Evolutionary conservation across 2,113 vertebrate species (phyloP).

Genomic region (Ammospiza nelsoni): DNA sequence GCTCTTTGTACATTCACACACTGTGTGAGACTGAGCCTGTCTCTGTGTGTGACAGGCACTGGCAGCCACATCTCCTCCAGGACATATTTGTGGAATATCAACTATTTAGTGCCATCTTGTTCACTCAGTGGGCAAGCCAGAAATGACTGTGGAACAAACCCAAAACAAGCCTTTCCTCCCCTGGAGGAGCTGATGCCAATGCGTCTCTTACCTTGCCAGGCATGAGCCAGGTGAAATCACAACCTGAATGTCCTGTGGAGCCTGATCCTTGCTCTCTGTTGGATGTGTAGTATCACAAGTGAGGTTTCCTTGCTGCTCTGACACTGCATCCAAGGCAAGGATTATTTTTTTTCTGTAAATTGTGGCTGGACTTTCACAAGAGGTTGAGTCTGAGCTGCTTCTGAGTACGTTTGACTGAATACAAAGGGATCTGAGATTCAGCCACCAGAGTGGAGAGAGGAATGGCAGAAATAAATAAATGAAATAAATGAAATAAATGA

Average conservation of each 20-base stretch:
- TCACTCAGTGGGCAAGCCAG: not conserved
- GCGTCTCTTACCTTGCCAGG: not conserved
- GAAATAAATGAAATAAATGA: not conserved
- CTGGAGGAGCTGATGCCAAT: not conserved
- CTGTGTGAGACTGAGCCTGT: not conserved
- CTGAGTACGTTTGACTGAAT: not conserved
- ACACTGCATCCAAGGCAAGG: not conserved
- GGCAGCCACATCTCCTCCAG: not conserved
- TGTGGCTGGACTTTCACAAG: not conserved
- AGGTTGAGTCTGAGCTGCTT: not conserved
- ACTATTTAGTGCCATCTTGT: not conserved
- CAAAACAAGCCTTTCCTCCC: not conserved
- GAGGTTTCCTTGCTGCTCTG: not conserved
- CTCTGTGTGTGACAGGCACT: not conserved
- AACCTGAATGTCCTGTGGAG: not conserved
- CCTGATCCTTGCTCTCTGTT: not conserved
- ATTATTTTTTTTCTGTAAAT: not conserved
- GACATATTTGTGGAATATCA: not conserved
- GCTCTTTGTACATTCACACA: not conserved
- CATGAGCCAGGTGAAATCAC: rapidly evolving
- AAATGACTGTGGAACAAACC: not conserved
- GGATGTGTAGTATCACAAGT: not conserved
- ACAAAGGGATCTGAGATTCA: not conserved
- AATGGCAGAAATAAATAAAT: not conserved
- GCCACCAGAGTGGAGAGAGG: not conserved